Conservation (phyloP, 37 sponge, comb jelly and placozoan genomes). For the Cladorhizidae sp. region DNA sequence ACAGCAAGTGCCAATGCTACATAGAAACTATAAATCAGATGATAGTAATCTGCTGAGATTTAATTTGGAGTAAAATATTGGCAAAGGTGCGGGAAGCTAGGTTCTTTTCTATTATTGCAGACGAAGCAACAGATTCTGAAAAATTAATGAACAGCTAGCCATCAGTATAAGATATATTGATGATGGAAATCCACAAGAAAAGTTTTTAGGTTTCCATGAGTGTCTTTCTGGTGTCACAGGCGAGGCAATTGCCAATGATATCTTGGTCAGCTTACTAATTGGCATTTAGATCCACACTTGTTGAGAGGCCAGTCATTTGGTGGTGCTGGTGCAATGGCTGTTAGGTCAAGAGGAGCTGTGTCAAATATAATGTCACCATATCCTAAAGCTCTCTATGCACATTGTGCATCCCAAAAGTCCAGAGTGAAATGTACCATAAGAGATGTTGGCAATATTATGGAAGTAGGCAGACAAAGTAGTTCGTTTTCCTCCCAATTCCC, state of each 20-base stretch:
- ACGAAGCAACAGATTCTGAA: constrained; percentile 34
- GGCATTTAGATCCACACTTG: constrained; percentile 55
- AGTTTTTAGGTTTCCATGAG: constrained; percentile 59
- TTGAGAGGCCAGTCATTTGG: constrained; percentile 77
- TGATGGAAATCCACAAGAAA: constrained; percentile 45
- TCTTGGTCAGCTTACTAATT: constrained; percentile 17
- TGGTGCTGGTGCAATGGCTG: constrained; percentile 47
- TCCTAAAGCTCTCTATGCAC: constrained; percentile 49
- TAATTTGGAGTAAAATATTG: not conserved
- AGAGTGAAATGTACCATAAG: constrained; percentile 36
- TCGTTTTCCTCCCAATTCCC: constrained; percentile 5
- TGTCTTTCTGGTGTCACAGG: constrained; percentile 75
- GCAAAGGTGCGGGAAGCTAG: not conserved
- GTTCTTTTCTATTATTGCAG: constrained; percentile 22
- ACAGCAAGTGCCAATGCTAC: not conserved
- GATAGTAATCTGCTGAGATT: not conserved
- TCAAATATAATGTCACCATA: constrained; percentile 20
- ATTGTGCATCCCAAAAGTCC: constrained; percentile 46
- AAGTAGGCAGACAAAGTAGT: constrained; percentile 11
- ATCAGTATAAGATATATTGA: constrained; percentile 3
- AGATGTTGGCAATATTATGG: constrained; percentile 41
- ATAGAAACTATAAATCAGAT: not conserved
- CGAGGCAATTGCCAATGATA: constrained; percentile 64
- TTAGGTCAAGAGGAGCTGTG: constrained; percentile 19
- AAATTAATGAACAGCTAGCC: constrained; percentile 34